These are phyloP conservation scores for Callithrix jacchus DNA, from an alignment of 2,113 vertebrate species.

Conservation along the genomic window DNA sequence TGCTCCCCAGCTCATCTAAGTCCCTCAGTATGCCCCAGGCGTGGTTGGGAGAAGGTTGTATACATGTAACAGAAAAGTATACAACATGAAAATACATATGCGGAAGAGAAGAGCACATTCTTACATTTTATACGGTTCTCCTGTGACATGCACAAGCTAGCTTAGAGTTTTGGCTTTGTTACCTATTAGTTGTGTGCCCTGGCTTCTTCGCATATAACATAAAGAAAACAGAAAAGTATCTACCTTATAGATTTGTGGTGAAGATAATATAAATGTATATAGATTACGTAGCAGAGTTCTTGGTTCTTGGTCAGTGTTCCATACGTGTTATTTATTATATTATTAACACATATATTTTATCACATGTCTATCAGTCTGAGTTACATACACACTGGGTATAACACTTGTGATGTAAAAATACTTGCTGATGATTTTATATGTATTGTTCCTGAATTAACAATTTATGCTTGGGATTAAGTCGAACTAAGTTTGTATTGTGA, in stretches of 20 bases:
- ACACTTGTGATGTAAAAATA: neutral
- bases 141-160: neutral
- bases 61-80: neutral
- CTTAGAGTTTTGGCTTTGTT: neutral
- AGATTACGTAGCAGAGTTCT: neutral
- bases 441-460: conserved; percentile 53
- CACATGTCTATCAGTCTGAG: neutral
- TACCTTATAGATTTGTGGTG: neutral
- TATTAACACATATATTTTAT: neutral
- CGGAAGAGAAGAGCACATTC: no score
- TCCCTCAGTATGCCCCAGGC: neutral
- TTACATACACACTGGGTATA: neutral
- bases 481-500: conserved; percentile 12
- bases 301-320: neutral
- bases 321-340: neutral
- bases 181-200: neutral
- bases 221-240: neutral
- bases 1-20: neutral
- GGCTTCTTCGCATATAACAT: neutral
- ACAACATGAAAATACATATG: neutral
- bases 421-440: conserved; percentile 41
- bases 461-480: conserved; percentile 37
- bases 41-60: neutral
- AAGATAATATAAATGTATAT: neutral
- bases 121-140: neutral